Conservation (phyloP, 2,797 vertebrate genomes). For the Oryzias sinensis region DNA sequence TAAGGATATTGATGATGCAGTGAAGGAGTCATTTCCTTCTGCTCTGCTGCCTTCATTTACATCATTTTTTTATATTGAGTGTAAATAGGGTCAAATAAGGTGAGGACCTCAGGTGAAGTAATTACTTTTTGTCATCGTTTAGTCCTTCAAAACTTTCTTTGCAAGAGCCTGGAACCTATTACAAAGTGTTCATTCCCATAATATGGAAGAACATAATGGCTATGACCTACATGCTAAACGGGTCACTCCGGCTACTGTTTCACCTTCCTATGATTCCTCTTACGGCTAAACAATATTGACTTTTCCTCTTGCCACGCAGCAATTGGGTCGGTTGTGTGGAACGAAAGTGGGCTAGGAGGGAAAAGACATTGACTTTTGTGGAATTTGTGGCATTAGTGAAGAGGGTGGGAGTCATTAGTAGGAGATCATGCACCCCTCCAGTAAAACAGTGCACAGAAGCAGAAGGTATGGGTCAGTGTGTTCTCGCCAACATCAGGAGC, state of each 20-base stretch:
- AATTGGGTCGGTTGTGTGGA: conserved; percentile 18
- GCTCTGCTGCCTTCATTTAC: background rate
- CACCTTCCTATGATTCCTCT: conserved; percentile 36
- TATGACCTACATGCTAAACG: conserved; percentile 37
- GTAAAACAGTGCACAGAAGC: conserved; percentile 28
- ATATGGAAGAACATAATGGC: conserved; percentile 33
- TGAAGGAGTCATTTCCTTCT: conserved; percentile 1
- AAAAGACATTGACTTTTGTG: conserved; percentile 61
- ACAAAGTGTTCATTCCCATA: conserved; percentile 40
- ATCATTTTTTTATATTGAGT: conserved; percentile 28
- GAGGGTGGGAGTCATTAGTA: conserved; percentile 61
- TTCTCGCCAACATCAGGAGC: conserved; percentile 45
- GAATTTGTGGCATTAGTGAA: conserved; percentile 68
- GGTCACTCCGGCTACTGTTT: conserved; percentile 34
- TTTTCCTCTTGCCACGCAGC: conserved; percentile 23
- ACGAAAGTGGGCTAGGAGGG: conserved; percentile 38
- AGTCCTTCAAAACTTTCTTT: conserved; percentile 38
- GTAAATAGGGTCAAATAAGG: conserved; percentile 42
- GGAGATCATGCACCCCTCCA: conserved; percentile 48
- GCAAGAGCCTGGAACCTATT: conserved; percentile 37
- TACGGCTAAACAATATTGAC: conserved; percentile 45
- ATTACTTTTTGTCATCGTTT: conserved; percentile 47
- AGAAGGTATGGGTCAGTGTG: conserved; percentile 65
- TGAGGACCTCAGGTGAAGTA: conserved; percentile 29
- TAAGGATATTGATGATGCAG: background rate